phyloP scores from a whole-genome alignment of 2,888 invertebrate genomes.

The Petrolisthes cinctipes region DNA sequence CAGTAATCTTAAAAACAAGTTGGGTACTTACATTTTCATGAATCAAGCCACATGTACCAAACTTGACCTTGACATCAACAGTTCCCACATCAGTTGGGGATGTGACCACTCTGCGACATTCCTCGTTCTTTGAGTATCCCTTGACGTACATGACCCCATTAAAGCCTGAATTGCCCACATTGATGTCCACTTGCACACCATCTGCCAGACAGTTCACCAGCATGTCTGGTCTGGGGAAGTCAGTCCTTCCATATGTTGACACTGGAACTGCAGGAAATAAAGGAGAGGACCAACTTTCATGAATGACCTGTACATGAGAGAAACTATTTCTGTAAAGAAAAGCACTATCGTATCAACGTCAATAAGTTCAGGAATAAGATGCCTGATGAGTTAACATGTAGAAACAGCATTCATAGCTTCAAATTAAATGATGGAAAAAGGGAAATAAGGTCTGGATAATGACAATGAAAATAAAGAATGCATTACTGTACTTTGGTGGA shows the following conservation, averaged over 20 bases:
- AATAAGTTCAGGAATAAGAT: too few relatives aligned
- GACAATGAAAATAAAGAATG: too few relatives aligned
- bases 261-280: too few relatives aligned
- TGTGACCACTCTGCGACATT: constrained; percentile 77
- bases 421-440: too few relatives aligned
- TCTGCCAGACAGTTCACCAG: constrained; percentile 90
- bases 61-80: constrained; percentile 88
- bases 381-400: too few relatives aligned
- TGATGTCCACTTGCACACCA: constrained; percentile 82
- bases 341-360: too few relatives aligned
- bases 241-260: constrained; percentile 75
- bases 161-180: constrained; percentile 78
- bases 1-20: constrained; percentile 5
- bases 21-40: constrained; percentile 71
- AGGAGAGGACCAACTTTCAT: too few relatives aligned
- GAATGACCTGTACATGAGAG: too few relatives aligned
- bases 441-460: too few relatives aligned
- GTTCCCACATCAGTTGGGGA: constrained; percentile 80
- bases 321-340: too few relatives aligned
- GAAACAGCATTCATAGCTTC: too few relatives aligned
- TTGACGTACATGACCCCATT: constrained; percentile 93
- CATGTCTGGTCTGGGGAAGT: constrained; percentile 88
- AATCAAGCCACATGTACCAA: constrained; percentile 91
- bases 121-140: constrained; percentile 92
- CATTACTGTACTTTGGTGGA: too few relatives aligned